Evolutionary conservation across 2,888 invertebrate species (phyloP), one percentile per base, ranked within the genome.

Genomic region (Teleogryllus oceanicus): DNA sequence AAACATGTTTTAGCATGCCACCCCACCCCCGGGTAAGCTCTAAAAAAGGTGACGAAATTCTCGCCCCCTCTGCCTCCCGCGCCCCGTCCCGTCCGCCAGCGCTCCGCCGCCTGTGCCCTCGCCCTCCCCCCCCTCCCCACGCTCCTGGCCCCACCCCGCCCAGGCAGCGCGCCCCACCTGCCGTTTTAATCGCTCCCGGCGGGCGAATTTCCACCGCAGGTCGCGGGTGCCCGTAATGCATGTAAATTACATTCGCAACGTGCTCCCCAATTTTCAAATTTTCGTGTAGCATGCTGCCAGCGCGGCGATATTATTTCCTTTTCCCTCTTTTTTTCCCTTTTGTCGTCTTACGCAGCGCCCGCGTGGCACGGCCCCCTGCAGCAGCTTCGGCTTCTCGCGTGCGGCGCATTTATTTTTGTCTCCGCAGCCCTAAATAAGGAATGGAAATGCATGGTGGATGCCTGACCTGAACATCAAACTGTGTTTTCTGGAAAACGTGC

Each of bases 251-350:
- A 62, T 62, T 18, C 62, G 62, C 13, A 62, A 62, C 62, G 62
- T n/a, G 62, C 62, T 62, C 62, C n/a, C 62, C 62, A 62, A 62
- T 62, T 62, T 62, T 62, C 62, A 62, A 62, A 62, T 62, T 62
- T 62, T 62, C 62, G n/a, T 62, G 62, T 62, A n/a, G 62, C n/a
- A 18, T 12, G 62, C 62, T n/a, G 62, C n/a, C n/a, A n/a, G 16
- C 62, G 37, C 37, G 37, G 37, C 37, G 37, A 37, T 37, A 37
- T 37, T 37, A 37, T 37, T 37, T 37, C 37, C 62, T 18, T 62
- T 13, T 12, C 1, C 62, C 62, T 12, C 4, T 12, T 62, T 62
- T 62, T 62, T 62, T 8, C 8, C 8, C 8, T 8, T 37, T 37
- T 37, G 37, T 37, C 37, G 37, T 37, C 37, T 37, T 37, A 37